These are phyloP conservation scores for Muscidifurax raptorellus DNA, from an alignment of 1,140 invertebrate genomes.

Conservation along the genomic window DNA sequence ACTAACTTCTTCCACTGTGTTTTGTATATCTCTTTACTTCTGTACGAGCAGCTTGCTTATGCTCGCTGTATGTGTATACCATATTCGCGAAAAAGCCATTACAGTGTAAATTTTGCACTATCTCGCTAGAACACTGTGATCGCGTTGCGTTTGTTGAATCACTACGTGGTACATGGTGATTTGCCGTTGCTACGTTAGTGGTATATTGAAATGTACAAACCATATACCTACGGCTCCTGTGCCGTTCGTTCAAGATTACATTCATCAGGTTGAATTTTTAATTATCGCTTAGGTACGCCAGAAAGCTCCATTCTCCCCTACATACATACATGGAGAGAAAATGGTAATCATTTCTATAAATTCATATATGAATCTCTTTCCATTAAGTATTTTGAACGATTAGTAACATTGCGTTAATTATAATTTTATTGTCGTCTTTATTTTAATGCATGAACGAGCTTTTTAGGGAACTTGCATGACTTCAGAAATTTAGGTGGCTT, in stretches of 20 bases:
- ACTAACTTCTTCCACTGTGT: not conserved
- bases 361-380: not conserved
- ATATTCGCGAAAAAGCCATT: not conserved
- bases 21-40: not conserved
- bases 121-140: not conserved
- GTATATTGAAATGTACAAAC: not conserved
- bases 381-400: not conserved
- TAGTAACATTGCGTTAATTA: not conserved
- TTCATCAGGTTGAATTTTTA: not conserved
- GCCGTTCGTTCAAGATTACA: not conserved
- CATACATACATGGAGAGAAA: slow-evolving; percentile 1
- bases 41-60: not conserved
- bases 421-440: not conserved
- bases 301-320: not conserved
- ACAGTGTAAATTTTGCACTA: not conserved
- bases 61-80: not conserved
- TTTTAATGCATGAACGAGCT: not conserved
- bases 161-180: not conserved
- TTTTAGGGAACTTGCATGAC: not conserved
- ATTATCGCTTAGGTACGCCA: not conserved
- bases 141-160: not conserved
- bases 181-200: not conserved
- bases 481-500: not conserved
- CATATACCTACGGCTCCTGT: not conserved
- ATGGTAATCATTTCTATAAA: not conserved